phyloP scores from a whole-genome alignment of 2,113 vertebrate species.

The Salvator merianae region DNA sequence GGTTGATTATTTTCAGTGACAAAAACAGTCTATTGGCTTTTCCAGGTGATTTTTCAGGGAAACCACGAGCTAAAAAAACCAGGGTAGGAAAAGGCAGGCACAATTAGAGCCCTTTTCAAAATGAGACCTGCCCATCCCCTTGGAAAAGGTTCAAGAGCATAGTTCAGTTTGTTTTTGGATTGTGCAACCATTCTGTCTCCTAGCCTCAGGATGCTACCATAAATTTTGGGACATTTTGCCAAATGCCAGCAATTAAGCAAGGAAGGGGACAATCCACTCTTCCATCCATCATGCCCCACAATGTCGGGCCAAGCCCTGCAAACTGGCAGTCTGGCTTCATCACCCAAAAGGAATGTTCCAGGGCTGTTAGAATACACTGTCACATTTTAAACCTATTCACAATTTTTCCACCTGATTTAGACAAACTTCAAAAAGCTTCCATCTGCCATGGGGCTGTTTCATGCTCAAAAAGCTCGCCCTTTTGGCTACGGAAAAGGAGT shows the following conservation, averaged over 20 bases:
- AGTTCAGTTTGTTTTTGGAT: neutral
- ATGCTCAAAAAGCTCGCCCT: no score
- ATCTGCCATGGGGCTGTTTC: no score
- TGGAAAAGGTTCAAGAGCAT: neutral
- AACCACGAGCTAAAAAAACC: neutral
- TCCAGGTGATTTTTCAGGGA: neutral
- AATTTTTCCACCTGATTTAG: neutral
- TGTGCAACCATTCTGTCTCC: neutral
- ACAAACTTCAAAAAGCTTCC: neutral
- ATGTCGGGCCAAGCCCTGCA: neutral
- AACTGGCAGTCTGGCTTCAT: neutral
- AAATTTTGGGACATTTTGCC: neutral
- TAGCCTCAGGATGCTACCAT: no score
- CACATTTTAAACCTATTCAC: neutral
- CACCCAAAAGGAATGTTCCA: neutral
- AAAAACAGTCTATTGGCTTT: no score
- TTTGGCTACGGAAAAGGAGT: no score
- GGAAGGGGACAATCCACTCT: neutral
- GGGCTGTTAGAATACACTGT: neutral
- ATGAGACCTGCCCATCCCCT: no score
- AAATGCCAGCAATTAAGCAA: neutral
- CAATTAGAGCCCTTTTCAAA: neutral
- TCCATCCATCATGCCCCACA: no score
- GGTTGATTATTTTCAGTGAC: no score
- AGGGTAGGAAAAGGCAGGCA: neutral